Evolutionary conservation across 2,888 invertebrate species (phyloP), one percentile per base, ranked within the genome.

Genomic region (Mesorhabditis spiculigera): DNA sequence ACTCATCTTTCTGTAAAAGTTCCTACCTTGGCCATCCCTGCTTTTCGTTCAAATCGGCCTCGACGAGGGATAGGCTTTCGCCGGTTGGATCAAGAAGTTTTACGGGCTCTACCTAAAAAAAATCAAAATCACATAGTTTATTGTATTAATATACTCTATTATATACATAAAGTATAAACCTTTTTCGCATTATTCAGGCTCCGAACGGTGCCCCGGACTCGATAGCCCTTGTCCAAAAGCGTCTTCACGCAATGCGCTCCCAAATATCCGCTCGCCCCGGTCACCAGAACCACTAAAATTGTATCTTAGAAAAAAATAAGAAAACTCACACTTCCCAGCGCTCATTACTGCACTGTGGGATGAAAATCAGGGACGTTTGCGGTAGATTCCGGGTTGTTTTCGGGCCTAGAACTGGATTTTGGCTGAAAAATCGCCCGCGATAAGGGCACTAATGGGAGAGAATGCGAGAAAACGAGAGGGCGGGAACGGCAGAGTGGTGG

Each of bases 161-260:
- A n/a, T n/a, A n/a, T n/a, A n/a, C 28, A 28, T 28, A 28, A 28
- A 13, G 0, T 50, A 50, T 3, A 2, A 1, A 50, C 58, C 58
- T 50, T 50, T 10, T 50, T 10, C n/a, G 58, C 58, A 50, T 50
- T 50, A 13, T 50, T 50, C 58, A 50, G 58, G 10, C 10, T 13
- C n/a, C 58, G 8, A 50, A 50, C 58, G 10, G 58, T 50, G 10
- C 58, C 58, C 58, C 58, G 8, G 10, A 50, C 58, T 3, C 58
- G 58, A 50, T 50, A 50, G 8, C 58, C 58, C n/a, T 50, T 50
- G n/a, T 50, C 58, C 58, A 50, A 50, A 50, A 50, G 58, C 58
- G 58, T n/a, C n/a, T 50, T 50, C 58, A 50, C 58, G n/a, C 58
- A 50, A 50, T 50, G 58, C 8, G 58, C 58, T 50, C 58, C 58